Percentiles rank a stretch among this genome's conserved stretches.
Conservation (phyloP, 2,888 invertebrate genomes). For the Drosophila macrospina region DNA sequence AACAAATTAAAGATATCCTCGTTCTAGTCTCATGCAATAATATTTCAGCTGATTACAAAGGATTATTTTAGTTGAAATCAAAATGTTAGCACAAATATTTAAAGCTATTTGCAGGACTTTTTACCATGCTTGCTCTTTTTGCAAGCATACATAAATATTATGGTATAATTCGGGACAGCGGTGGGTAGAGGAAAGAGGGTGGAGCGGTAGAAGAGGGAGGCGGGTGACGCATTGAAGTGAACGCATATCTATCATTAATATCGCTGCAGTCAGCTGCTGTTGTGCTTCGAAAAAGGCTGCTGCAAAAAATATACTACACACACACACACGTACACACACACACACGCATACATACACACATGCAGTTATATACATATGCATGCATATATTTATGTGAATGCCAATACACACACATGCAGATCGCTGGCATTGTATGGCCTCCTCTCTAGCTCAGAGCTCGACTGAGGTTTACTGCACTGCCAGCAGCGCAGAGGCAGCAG, state of each 20-base stretch:
- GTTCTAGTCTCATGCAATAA: too few species aligned
- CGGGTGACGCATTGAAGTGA: slow-evolving; percentile 73
- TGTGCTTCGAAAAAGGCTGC: slow-evolving; percentile 64
- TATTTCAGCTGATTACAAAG: too few species aligned
- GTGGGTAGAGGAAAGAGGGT: not conserved
- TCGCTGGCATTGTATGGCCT: slow-evolving; percentile 41
- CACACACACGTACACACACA: not conserved
- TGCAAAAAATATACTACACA: slow-evolving; percentile 45
- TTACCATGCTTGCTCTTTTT: slow-evolving; percentile 5
- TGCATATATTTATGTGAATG: slow-evolving; percentile 40
- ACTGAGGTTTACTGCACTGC: slow-evolving; percentile 55
- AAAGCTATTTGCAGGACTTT: slow-evolving; percentile 14
- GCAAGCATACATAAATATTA: slow-evolving; percentile 59
- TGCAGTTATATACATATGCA: not conserved
- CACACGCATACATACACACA: slow-evolving; percentile 13
- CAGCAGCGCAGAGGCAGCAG: slow-evolving; percentile 42
- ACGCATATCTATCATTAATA: slow-evolving; percentile 80
- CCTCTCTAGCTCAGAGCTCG: slow-evolving; percentile 41
- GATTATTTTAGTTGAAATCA: not conserved
- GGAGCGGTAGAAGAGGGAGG: not conserved
- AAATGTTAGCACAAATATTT: slow-evolving; percentile 7
- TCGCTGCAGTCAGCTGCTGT: slow-evolving; percentile 81
- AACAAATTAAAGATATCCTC: too few species aligned
- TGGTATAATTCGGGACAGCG: slow-evolving; percentile 56
- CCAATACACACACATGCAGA: slow-evolving; percentile 42